phyloP scores from a whole-genome alignment of 30 jellyfish, hydroid and myxozoan species.

The Hydra vulgaris region DNA sequence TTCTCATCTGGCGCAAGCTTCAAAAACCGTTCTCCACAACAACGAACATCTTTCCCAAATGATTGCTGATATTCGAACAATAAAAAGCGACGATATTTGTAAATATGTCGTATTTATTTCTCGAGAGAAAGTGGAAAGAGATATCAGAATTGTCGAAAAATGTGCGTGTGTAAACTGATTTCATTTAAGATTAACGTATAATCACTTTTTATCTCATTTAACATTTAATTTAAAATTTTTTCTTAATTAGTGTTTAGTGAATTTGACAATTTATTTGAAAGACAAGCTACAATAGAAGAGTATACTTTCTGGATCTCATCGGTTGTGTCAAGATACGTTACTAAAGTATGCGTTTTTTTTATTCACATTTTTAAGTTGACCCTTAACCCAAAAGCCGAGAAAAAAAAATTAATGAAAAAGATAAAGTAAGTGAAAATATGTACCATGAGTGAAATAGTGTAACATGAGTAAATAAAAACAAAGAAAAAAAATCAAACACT shows the following conservation, averaged over 20 bases:
- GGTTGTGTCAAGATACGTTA: constrained; percentile 64
- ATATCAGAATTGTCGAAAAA: constrained; percentile 38
- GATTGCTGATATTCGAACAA: constrained; percentile 60
- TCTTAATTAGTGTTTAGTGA: constrained; percentile 58
- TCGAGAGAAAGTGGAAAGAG: constrained; percentile 34
- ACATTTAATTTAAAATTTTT: neutral
- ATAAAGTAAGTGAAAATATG: too few species aligned
- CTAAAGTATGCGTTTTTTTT: constrained; percentile 55
- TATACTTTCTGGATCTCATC: constrained; percentile 88
- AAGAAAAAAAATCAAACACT: too few species aligned
- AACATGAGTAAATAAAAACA: too few species aligned
- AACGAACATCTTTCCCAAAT: constrained; percentile 76
- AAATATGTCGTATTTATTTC: constrained; percentile 69
- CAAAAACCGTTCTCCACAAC: constrained; percentile 78
- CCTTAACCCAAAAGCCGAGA: too few species aligned
- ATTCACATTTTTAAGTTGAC: neutral
- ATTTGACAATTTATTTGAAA: constrained; percentile 59
- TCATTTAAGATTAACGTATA: neutral
- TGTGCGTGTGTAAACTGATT: constrained; percentile 68
- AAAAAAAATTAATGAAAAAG: too few species aligned
- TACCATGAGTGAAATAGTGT: too few species aligned
- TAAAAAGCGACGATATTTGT: constrained; percentile 38
- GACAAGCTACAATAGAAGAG: constrained; percentile 89
- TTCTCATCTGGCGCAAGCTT: constrained; percentile 98
- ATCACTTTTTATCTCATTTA: neutral